Evolutionary conservation across 2,113 vertebrate genomes (phyloP).

Genomic region (Tursiops truncatus): DNA sequence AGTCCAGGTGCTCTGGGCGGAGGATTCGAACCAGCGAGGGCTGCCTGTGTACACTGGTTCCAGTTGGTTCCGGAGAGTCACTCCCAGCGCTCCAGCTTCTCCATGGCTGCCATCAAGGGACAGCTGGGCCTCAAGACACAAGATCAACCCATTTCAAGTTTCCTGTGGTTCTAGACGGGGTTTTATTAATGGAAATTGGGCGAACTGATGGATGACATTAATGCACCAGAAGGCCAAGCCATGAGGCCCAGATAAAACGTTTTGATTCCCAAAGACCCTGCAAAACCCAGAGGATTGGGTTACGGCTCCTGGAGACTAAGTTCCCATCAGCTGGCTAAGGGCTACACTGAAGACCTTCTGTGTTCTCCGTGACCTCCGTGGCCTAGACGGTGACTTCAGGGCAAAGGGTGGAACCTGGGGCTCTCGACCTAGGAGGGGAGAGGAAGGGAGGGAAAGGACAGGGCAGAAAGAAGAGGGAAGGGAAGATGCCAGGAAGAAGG

Average conservation of each 20-base stretch:
- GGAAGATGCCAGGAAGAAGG: neutral
- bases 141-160: neutral
- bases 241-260: neutral
- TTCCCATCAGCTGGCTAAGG: neutral
- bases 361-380: neutral
- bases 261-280: neutral
- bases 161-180: neutral
- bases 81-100: neutral
- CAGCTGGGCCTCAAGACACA: neutral
- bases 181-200: conserved; percentile 4
- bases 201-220: neutral
- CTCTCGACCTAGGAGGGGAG: neutral
- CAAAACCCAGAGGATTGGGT: neutral
- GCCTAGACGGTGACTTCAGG: neutral
- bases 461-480: neutral
- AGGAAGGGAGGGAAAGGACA: neutral
- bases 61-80: neutral
- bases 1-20: neutral
- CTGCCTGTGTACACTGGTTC: neutral
- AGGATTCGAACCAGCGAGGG: accelerated
- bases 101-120: neutral
- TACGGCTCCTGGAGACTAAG: neutral
- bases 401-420: neutral
- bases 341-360: neutral
- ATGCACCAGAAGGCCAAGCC: neutral